phyloP scores from a whole-genome alignment of 2,113 vertebrate genomes.

The Pachyramphus minor region DNA sequence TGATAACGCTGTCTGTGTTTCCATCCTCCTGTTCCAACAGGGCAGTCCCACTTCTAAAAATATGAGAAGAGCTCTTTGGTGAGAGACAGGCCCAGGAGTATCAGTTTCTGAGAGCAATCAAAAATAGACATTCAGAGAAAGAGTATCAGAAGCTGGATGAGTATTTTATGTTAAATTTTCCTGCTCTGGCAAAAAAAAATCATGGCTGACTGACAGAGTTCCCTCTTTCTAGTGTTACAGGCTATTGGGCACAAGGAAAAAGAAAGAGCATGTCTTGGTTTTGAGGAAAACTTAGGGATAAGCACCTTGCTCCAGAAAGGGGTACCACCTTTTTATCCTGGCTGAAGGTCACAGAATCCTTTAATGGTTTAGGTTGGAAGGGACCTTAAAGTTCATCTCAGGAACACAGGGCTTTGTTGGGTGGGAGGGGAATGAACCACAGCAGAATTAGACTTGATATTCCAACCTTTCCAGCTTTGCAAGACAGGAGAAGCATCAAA shows the following conservation, averaged over 20 bases:
- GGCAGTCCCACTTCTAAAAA: not conserved
- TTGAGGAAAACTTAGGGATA: not conserved
- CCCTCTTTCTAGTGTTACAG: not conserved
- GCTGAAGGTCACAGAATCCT: not conserved
- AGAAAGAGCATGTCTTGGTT: fast-evolving
- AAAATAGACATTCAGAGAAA: not conserved
- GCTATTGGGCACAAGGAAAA: not conserved
- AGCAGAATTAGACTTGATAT: not conserved
- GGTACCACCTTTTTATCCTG: not conserved
- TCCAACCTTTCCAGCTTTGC: not conserved
- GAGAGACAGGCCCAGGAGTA: not conserved
- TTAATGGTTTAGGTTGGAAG: not conserved
- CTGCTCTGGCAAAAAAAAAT: not conserved
- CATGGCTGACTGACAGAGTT: not conserved
- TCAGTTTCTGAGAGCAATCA: not conserved
- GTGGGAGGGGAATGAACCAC: not conserved
- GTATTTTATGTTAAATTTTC: not conserved
- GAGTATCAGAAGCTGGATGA: not conserved
- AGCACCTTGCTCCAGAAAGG: not conserved
- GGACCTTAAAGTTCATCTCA: not conserved
- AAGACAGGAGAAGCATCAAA: not conserved
- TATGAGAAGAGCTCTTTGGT: not conserved
- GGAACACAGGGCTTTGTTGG: not conserved
- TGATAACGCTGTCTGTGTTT: not conserved
- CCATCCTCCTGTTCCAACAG: fast-evolving